phyloP scores from a whole-genome alignment of 2,888 invertebrate species.

The Margaritifera margaritifera region DNA sequence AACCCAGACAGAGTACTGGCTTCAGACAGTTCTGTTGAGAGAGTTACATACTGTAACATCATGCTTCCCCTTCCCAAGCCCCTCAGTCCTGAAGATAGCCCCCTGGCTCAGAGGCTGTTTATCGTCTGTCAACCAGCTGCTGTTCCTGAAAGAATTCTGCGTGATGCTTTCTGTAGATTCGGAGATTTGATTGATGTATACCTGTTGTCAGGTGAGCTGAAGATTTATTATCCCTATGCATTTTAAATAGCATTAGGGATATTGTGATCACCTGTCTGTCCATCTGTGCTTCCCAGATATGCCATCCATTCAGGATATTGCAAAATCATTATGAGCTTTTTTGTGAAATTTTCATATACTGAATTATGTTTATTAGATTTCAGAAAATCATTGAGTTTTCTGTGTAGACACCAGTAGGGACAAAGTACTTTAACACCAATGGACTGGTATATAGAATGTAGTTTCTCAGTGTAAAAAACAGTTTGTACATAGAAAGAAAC shows the following conservation, averaged over 20 bases:
- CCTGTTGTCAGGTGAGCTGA: constrained; percentile 81
- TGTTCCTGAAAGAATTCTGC: constrained; percentile 84
- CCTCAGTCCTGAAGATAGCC: constrained; percentile 73
- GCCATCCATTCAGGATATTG: no score
- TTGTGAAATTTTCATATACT: no score
- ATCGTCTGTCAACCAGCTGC: constrained; percentile 78
- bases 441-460: no score
- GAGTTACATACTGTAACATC: constrained; percentile 76
- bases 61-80: constrained; percentile 75
- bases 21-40: constrained; percentile 38
- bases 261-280: not conserved
- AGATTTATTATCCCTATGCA: no score
- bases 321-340: no score
- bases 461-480: no score
- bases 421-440: no score
- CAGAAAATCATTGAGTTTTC: no score
- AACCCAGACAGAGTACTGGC: constrained; percentile 54
- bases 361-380: no score
- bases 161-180: constrained; percentile 92
- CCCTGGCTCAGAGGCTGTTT: constrained; percentile 75
- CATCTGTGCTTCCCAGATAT: not conserved
- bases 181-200: constrained; percentile 92
- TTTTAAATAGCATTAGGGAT: not conserved
- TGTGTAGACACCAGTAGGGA: no score
- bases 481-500: no score